Percentiles rank a stretch among this genome's conserved stretches.
phyloP scores from a whole-genome alignment of 2,113 vertebrate species.

The Nesogale talazaci region DNA sequence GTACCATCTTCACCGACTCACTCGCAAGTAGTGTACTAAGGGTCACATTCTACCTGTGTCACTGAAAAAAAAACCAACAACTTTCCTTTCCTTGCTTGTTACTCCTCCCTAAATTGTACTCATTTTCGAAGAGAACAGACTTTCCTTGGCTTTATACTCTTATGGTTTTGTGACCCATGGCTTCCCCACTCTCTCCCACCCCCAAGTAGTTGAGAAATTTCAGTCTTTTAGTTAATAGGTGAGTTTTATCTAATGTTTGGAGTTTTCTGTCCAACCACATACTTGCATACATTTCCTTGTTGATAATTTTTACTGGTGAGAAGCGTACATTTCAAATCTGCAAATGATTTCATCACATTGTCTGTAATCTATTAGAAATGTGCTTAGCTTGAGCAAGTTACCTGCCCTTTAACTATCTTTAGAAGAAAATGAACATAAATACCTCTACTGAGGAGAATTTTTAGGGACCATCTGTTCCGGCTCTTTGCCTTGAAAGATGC shows the following conservation, averaged over 20 bases:
- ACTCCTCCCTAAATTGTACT: constrained; percentile 55
- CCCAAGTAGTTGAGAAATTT: constrained; percentile 23
- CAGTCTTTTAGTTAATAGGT: constrained; percentile 13
- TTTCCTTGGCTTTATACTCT: constrained; percentile 67
- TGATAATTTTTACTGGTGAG: constrained; percentile 49
- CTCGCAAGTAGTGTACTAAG: constrained; percentile 47
- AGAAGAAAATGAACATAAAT: constrained; percentile 17
- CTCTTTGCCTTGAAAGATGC: not conserved
- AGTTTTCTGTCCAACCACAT: constrained; percentile 52
- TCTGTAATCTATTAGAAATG: constrained; percentile 52
- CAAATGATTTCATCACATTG: constrained; percentile 55
- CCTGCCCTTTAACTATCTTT: constrained; percentile 42
- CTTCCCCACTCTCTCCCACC: not conserved
- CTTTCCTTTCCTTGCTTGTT: constrained; percentile 55
- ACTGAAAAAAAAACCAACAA: constrained; percentile 43
- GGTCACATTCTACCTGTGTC: constrained; percentile 66
- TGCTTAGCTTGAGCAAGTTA: constrained; percentile 33
- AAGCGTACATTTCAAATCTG: constrained; percentile 46
- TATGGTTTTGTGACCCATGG: constrained; percentile 55
- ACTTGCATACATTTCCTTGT: constrained; percentile 30
- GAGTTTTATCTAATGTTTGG: constrained; percentile 51
- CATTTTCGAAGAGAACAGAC: constrained; percentile 57
- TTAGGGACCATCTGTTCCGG: not conserved
- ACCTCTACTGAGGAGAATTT: not conserved
- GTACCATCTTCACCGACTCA: constrained; percentile 65